Conservation (phyloP, 1,140 invertebrate species). For the Phocides pigmalion region DNA sequence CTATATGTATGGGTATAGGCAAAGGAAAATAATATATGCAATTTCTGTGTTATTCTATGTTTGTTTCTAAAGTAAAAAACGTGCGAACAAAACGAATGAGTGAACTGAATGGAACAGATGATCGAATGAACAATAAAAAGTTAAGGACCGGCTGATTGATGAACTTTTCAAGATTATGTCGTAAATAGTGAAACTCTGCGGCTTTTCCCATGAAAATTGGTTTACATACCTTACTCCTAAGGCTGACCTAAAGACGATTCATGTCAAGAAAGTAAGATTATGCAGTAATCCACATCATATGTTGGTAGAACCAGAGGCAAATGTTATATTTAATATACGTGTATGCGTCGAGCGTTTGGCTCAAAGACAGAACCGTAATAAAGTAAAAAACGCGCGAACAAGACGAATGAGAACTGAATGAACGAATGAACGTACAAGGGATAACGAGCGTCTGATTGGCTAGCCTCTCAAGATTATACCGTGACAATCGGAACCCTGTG, state of each 20-base stretch:
- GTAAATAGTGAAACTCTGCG: too few relatives aligned
- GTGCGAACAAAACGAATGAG: conserved; percentile 40
- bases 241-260: too few relatives aligned
- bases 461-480: neutral
- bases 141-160: conserved; percentile 25
- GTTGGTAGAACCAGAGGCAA: too few relatives aligned
- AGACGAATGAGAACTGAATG: conserved; percentile 36
- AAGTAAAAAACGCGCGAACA: conserved; percentile 38
- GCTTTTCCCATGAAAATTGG: too few relatives aligned
- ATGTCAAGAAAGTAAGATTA: too few relatives aligned
- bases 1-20: too few relatives aligned
- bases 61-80: conserved; percentile 33
- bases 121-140: conserved; percentile 5
- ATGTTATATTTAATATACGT: neutral
- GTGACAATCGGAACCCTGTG: too few relatives aligned
- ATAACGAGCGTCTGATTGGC: conserved; percentile 27
- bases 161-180: neutral
- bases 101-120: conserved; percentile 26
- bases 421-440: conserved; percentile 9
- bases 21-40: neutral
- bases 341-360: conserved; percentile 18
- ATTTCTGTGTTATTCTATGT: neutral
- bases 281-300: too few relatives aligned
- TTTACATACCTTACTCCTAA: too few relatives aligned
- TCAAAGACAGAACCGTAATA: conserved; percentile 7